Evolutionary conservation across 2,797 vertebrate species (phyloP), one percentile per base, ranked within the genome.

Genomic region (Peromyscus attwateri): DNA sequence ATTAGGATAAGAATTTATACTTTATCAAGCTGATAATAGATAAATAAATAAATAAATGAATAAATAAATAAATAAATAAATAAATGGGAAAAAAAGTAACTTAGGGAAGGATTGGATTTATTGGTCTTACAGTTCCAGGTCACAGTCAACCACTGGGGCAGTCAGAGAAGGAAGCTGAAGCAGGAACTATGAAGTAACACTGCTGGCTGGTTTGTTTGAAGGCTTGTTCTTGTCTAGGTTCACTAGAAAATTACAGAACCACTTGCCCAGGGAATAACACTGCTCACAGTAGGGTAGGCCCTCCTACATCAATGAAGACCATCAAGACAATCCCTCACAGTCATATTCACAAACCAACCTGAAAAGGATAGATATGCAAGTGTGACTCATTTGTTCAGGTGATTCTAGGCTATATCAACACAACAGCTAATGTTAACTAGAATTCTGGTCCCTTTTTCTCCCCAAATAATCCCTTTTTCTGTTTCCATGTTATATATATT

Each of bases 241-340:
- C 12, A 7, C 31, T 25, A 43, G 25, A 2, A 9, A 12, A 5
- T 13, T 12, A n/a, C 2, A 81, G 2, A 10, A 25, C 5, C 2
- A 57, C 9, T 19, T 81, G 19, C 52, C 2, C 5, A n/a, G 13
- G 12, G 31, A 52, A 70, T 16, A 6, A 31, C 29, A 52, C 46
- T 17, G 13, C 12, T 52, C 21, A 52, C 64, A 70, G 6, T 14
- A 34, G 31, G 13, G 46, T 87, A 4, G 1, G 31, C 17, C 31
- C 12, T 68, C 11, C 31, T 34, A 52, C 19, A 79, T 79, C 46
- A 34, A 19, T 68, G 19, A 25, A 68, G 31, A 68, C 31, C 27
- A 60, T 82, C n/a, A 46, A 49, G 27, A 66, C 40, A 46, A 27
- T 17, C 37, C 27, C 43, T 31, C 40, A 23, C 6, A 68, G 31